Evolutionary conservation across 1,140 invertebrate genomes (phyloP), one percentile per base, ranked within the genome.

Genomic region (Rhopalosiphum maidis): DNA sequence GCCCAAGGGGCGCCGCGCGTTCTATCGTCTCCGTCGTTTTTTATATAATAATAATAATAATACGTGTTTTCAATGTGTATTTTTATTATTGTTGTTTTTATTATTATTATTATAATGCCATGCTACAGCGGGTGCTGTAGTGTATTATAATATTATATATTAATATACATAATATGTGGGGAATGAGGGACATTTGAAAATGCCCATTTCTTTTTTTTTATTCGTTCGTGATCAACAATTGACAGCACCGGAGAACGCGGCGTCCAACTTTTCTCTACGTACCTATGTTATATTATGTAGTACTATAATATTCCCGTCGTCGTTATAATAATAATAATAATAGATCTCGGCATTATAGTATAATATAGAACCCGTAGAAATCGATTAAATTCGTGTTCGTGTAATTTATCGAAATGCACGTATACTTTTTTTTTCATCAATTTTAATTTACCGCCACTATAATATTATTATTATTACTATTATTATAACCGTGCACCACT

Each of bases 251-350:
- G 25, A n/a, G 60, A 68, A 68, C 30, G 60, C 60, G 30, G 60
- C 11, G 30, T 68, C 60, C 60, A 2, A 77, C 60, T 77, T 77
- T 18, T 35, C 48, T 77, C n/a, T n/a, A n/a, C 30, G n/a, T 77
- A 15, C 15, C 4, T 18, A n/a, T n/a, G 18, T n/a, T n/a, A 68
- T n/a, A 68, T 30, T 60, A 77, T 77, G 7, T n/a, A n/a, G 3
- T 68, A n/a, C 3, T n/a, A 68, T 68, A 30, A n/a, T 82, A 37
- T 83, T 83, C 77, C 35, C 77, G 43, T 89, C 87, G 46, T 89
- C 87, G 87, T 54, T 46, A 6, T n/a, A 77, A 30, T 68, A 89
- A 90, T 90, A 89, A 90, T 90, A 90, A 54, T 90, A 54, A 86
- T 30, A 46, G 30, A 68, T 68, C 60, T 11, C 25, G 3, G 60